Evolutionary conservation across 2,888 invertebrate species (phyloP), one percentile per base, ranked within the genome.

Genomic region (Xanthostigma xanthostigma): DNA sequence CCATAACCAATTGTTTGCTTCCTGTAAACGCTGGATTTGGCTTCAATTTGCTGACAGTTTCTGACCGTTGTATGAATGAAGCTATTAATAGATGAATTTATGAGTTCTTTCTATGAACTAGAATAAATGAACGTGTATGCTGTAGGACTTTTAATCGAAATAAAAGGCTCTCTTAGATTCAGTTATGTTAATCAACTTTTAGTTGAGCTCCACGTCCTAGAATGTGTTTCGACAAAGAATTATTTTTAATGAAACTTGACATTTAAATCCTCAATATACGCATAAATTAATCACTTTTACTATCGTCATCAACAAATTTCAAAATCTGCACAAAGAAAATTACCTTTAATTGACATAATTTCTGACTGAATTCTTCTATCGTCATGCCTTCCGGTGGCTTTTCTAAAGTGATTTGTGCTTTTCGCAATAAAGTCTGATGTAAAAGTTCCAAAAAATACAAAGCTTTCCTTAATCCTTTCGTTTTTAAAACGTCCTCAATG

Each of bases 401-500:
- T 56, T 79, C 78, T 44, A 89, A 66, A 0, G 88, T 81, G 52
- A 81, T 68, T 59, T 79, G 76, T 1, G 82, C 82, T 60, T 84
- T 85, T 55, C 76, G 71, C 47, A 89, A 67, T 9, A 86, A 74
- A 51, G 78, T 71, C 49, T 72, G 73, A 53, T 87, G 79, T 56
- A 88, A 67, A 58, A 79, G 78, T 61, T 87, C 81, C 45, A 93
- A 72, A 64, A 91, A 85, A 56, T 77, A 74, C 62, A 92, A 69
- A 57, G 90, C 83, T 61, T 89, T 87, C 14, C 82, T 77, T 51
- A 94, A 71, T 11, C 92, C 91, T 55, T 86, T 82, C 8, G 89
- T 89, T 67, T 92, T 92, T 49, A 94, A 68, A 50, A 88, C 81
- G 61, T 88, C 86, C 63, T 89, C 86, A 56, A 93, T 90, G 61